Evolutionary conservation across 2,888 invertebrate species (phyloP).

Genomic region (Chymomyza caudatula): DNA sequence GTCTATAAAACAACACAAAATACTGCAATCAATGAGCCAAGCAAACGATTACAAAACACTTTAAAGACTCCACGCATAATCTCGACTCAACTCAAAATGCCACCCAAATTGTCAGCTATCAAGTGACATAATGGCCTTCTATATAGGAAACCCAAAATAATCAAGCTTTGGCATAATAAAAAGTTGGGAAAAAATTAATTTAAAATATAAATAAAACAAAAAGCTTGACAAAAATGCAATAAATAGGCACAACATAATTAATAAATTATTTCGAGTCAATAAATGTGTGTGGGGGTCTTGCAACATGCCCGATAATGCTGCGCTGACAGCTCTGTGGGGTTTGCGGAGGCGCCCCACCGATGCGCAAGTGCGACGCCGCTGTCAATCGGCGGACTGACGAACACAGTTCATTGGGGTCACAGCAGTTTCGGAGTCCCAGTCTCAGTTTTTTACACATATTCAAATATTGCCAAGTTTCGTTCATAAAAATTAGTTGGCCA

Average conservation of each 20-base stretch:
- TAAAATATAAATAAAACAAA: constrained; percentile 15
- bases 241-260: constrained; percentile 57
- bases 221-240: constrained; percentile 31
- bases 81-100: constrained; percentile 38
- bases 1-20: background rate
- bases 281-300: constrained; percentile 50
- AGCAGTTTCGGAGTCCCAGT: background rate
- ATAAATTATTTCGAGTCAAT: constrained; percentile 73
- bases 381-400: background rate
- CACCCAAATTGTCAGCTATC: constrained; percentile 44
- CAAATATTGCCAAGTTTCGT: constrained; percentile 28
- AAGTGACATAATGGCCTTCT: background rate
- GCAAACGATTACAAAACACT: constrained; percentile 52
- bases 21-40: constrained; percentile 14
- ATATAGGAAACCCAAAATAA: background rate
- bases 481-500: constrained; percentile 67
- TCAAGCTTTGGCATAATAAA: constrained; percentile 14
- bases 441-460: too few species aligned
- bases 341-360: constrained; percentile 55
- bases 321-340: constrained; percentile 18
- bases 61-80: constrained; percentile 16
- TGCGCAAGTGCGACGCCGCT: constrained; percentile 58
- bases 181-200: constrained; percentile 36
- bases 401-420: constrained; percentile 65
- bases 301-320: constrained; percentile 50